A percentile compares a stretch with the other conserved stretches of the same genome.
phyloP scores from a whole-genome alignment of 2,888 invertebrate species.

The Philereme vetulata region DNA sequence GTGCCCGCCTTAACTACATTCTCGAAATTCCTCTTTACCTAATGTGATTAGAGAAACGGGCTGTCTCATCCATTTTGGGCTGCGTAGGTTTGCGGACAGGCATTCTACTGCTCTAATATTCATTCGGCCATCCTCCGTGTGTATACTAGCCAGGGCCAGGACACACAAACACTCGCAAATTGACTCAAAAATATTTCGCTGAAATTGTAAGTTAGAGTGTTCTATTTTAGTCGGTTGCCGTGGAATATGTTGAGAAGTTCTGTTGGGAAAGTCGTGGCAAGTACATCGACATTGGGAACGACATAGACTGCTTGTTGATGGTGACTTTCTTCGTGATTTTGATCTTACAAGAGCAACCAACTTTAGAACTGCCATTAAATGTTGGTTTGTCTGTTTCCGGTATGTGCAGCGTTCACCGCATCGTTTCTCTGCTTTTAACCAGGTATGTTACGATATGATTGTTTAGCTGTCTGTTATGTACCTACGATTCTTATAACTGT shows the following conservation, averaged over 20 bases:
- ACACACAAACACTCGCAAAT: slow-evolving; percentile 24
- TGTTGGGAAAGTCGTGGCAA: slow-evolving; percentile 26
- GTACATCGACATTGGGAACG: slow-evolving; percentile 32
- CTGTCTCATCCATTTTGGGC: slow-evolving; percentile 47
- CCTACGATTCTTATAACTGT: no score
- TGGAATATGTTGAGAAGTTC: slow-evolving; percentile 27
- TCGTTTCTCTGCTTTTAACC: slow-evolving; percentile 17
- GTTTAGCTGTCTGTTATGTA: no score
- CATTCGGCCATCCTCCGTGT: slow-evolving; percentile 27
- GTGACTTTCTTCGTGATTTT: slow-evolving; percentile 22
- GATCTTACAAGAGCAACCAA: slow-evolving; percentile 11
- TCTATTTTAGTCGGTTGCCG: slow-evolving; percentile 10
- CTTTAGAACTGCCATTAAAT: slow-evolving; percentile 24
- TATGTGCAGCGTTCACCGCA: slow-evolving; percentile 24
- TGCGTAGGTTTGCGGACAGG: slow-evolving; percentile 40
- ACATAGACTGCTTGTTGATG: slow-evolving; percentile 29
- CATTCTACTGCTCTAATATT: slow-evolving; percentile 42
- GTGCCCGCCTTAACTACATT: slow-evolving; percentile 63
- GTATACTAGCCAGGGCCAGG: slow-evolving; percentile 10
- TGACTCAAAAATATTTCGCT: slow-evolving; percentile 31
- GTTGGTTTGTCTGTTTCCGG: slow-evolving; percentile 25
- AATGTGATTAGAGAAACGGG: slow-evolving; percentile 58
- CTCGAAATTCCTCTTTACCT: slow-evolving; percentile 58
- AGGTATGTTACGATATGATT: slow-evolving; percentile 27
- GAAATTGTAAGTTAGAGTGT: slow-evolving; percentile 15